Percentiles rank a stretch among this genome's conserved stretches.
phyloP scores from a whole-genome alignment of 2,113 vertebrate species.

The Eretmochelys imbricata region DNA sequence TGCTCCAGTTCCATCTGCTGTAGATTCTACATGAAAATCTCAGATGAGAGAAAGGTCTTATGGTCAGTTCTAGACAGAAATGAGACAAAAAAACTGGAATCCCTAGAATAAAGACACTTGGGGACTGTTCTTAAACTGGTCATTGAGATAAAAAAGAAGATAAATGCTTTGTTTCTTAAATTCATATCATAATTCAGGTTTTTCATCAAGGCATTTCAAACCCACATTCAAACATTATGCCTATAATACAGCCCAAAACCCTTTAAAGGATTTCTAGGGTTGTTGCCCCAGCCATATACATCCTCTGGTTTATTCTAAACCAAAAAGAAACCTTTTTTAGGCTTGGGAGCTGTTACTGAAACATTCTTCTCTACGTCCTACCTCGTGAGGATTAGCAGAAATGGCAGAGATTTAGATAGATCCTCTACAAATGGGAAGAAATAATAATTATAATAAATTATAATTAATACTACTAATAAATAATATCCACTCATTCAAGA shows the following conservation, averaged over 20 bases:
- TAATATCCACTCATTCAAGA: too few relatives aligned
- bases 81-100: not conserved
- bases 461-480: not conserved
- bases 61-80: not conserved
- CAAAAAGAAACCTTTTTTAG: not conserved
- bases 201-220: not conserved
- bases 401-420: not conserved
- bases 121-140: not conserved
- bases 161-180: not conserved
- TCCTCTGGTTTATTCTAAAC: not conserved
- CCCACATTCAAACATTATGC: not conserved
- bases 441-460: not conserved
- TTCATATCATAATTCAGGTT: not conserved
- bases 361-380: not conserved
- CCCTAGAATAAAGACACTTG: not conserved
- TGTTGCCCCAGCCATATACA: not conserved
- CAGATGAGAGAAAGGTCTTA: not conserved
- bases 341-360: not conserved
- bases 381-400: not conserved
- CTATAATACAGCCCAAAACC: constrained; percentile 12
- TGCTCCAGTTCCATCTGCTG: not conserved
- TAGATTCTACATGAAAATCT: not conserved
- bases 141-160: not conserved
- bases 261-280: not conserved
- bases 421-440: not conserved